These are phyloP conservation scores for Aurelia sp. DNA, from an alignment of 30 jellyfish, hydroid and myxozoan genomes.

Conservation along the genomic window DNA sequence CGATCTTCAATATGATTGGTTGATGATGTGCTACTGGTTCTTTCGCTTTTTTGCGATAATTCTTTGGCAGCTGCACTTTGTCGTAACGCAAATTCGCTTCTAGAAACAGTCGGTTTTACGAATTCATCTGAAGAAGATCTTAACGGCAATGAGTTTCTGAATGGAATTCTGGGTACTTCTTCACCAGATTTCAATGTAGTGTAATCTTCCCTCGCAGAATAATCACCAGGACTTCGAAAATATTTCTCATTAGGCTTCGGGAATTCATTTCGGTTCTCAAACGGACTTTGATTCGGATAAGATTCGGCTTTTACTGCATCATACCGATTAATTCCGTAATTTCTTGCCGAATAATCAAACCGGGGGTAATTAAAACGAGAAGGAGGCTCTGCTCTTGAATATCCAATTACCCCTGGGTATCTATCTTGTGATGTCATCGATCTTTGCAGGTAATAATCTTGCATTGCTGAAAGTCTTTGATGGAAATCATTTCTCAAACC, in stretches of 20 bases:
- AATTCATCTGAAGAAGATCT: constrained; percentile 62
- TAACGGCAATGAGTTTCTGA: constrained; percentile 17
- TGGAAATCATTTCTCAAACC: constrained; percentile 54
- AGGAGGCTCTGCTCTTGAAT: constrained; percentile 56
- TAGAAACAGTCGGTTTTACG: constrained; percentile 60
- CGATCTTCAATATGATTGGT: constrained; percentile 10
- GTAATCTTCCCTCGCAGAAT: constrained; percentile 44
- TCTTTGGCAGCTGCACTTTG: constrained; percentile 48
- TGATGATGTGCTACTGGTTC: constrained; percentile 28
- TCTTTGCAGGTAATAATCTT: constrained; percentile 56
- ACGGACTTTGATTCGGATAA: constrained; percentile 47
- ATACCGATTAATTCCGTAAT: constrained; percentile 30
- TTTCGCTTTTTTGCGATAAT: constrained; percentile 24
- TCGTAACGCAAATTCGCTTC: constrained; percentile 56
- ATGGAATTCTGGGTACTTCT: constrained; percentile 44
- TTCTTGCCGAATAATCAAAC: constrained; percentile 60
- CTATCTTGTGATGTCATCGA: constrained; percentile 69
- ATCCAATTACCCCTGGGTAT: constrained; percentile 63
- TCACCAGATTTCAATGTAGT: constrained; percentile 34
- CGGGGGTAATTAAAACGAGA: constrained; percentile 65
- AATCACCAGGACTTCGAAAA: constrained; percentile 66
- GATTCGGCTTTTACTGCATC: constrained; percentile 50
- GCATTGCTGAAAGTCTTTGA: constrained; percentile 42
- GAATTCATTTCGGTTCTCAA: constrained; percentile 50
- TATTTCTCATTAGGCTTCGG: constrained; percentile 39